Evolutionary conservation across 1,140 invertebrate genomes (phyloP), one percentile per base, ranked within the genome.

Genomic region (Euwallacea similis): DNA sequence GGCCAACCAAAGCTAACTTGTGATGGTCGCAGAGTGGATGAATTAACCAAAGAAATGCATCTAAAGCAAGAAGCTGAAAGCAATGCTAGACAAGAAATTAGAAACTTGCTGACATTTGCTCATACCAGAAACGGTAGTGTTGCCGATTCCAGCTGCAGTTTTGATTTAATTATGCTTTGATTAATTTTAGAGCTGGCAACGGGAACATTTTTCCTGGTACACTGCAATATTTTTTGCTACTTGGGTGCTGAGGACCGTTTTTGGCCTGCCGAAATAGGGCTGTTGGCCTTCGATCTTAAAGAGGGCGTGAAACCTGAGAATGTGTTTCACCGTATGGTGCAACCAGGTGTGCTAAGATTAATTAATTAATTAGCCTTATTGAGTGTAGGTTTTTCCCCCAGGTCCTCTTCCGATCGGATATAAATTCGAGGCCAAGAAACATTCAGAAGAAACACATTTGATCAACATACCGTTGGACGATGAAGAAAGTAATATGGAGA

Each of bases 361-460:
- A 33, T 33, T 1, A 33, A 33, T 42, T 61, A 11, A 61, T 21
- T 61, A 42, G 21, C 3, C 42, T 61, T 61, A n/a, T 3, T 61
- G 59, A 43, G 6, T 61, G 21, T 42, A 42, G 15, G 6, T 61
- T 42, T 11, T 15, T 58, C 9, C 10, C 10, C 21, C 21, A 84
- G 83, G 81, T 13, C 56, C 75, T 6, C 83, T 86, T 58, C 84
- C 83, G 33, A 44, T 85, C 0, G 87, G 88, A 0, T 88, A 84
- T 71, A 81, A 80, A 0, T 79, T 78, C 16, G 82, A 84, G 46
- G 84, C 86, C 0, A 80, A 83, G 58, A 74, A 81, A 7, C 80
- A 81, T 7, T 82, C 83, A n/a, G 68, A 83, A 33, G 76, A 82
- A 3, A 82, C 82, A 0, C 87, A 88, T 66, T 78, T 85, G 21